Percentiles rank a stretch among this genome's conserved stretches.
Evolutionary conservation across 2,888 invertebrate genomes (phyloP).

Genomic region (Aporophyla lueneburgensis): DNA sequence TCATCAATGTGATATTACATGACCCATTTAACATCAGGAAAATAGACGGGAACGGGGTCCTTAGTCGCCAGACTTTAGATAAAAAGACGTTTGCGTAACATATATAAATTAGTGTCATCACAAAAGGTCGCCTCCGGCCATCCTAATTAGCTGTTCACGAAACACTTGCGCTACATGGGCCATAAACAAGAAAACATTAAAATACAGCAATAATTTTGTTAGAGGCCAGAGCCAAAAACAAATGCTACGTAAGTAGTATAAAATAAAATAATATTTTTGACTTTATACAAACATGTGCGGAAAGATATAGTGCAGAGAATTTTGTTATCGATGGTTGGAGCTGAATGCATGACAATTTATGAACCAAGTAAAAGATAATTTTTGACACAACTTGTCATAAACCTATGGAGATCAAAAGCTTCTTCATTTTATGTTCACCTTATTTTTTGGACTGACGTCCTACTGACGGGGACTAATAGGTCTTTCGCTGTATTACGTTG

Average conservation of each 20-base stretch:
- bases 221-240: constrained; percentile 63
- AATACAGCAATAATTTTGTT: constrained; percentile 65
- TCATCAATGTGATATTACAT: constrained; percentile 27
- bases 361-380: constrained; percentile 37
- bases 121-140: constrained; percentile 63
- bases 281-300: constrained; percentile 19
- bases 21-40: constrained; percentile 35
- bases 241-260: constrained; percentile 21
- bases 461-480: constrained; percentile 54
- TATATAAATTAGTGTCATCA: constrained; percentile 59
- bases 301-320: constrained; percentile 46
- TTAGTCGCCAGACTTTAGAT: constrained; percentile 42
- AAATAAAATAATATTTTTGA: constrained; percentile 40
- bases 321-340: constrained; percentile 54
- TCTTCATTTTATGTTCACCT: constrained; percentile 46
- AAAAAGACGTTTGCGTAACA: constrained; percentile 58
- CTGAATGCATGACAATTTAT: constrained; percentile 38
- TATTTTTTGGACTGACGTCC: constrained; percentile 56
- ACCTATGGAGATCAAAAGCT: constrained; percentile 63
- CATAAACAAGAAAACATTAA: constrained; percentile 73
- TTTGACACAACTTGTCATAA: constrained; percentile 58
- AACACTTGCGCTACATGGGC: constrained; percentile 75
- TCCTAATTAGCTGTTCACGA: constrained; percentile 76
- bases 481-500: constrained; percentile 34
- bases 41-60: constrained; percentile 41